phyloP scores from a whole-genome alignment of 2,113 vertebrate genomes.

The Helogale parvula region DNA sequence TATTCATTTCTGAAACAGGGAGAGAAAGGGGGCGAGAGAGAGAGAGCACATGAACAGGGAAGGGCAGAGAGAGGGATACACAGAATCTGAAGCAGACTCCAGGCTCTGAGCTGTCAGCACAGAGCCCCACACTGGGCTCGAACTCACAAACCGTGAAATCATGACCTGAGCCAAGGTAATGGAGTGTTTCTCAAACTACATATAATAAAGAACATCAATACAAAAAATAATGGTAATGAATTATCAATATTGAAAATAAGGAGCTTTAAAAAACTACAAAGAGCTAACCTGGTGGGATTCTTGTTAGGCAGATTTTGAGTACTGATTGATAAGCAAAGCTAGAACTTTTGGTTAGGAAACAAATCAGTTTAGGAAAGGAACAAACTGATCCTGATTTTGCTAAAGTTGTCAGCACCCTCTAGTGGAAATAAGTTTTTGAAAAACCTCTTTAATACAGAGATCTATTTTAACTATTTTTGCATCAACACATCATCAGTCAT shows the following conservation, averaged over 20 bases:
- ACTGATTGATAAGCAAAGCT: background rate
- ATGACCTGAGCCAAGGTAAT: background rate
- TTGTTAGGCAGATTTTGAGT: background rate
- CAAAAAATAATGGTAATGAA: background rate
- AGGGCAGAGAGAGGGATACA: too few species aligned
- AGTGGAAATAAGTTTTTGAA: slow-evolving; percentile 7
- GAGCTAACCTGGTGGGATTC: background rate
- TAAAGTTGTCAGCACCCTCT: slow-evolving; percentile 32
- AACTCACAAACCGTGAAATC: too few species aligned
- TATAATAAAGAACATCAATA: background rate
- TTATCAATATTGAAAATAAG: background rate
- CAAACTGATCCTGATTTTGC: background rate
- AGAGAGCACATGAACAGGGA: too few species aligned
- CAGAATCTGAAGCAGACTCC: too few species aligned
- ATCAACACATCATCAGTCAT: background rate
- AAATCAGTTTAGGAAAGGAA: background rate
- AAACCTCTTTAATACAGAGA: background rate
- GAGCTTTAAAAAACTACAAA: slow-evolving; percentile 25
- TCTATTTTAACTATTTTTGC: background rate
- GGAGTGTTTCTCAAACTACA: background rate
- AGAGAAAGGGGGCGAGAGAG: too few species aligned
- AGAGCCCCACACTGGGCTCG: too few species aligned
- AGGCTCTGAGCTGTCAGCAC: too few species aligned
- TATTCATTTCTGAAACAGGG: too few species aligned
- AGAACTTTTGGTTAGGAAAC: background rate